phyloP scores from a whole-genome alignment of 2,797 vertebrate species.

The Odontamblyopus rebecca region DNA sequence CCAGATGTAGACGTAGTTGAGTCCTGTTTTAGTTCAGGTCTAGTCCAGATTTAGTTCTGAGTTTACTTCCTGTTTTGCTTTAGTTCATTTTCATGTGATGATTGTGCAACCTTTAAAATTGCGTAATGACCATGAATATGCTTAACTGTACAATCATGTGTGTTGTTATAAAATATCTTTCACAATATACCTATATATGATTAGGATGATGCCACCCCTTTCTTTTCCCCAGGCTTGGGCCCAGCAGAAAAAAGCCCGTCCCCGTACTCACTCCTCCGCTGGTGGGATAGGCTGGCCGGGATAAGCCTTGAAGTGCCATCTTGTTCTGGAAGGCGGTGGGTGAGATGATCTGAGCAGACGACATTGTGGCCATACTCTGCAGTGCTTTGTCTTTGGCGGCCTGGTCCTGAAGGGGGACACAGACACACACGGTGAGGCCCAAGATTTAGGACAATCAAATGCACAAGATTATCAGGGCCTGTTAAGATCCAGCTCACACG shows the following conservation, averaged over 20 bases:
- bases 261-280: constrained; percentile 87
- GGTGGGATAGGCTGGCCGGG: constrained; percentile 84
- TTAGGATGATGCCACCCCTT: not conserved
- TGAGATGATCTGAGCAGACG: constrained; percentile 95
- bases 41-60: too few species aligned
- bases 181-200: not conserved
- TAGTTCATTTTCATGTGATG: too few species aligned
- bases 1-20: too few species aligned
- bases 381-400: constrained; percentile 96
- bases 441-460: constrained; percentile 23
- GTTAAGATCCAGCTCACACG: constrained; percentile 50
- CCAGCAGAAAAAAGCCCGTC: not conserved
- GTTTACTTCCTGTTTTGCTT: too few species aligned
- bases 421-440: constrained; percentile 26
- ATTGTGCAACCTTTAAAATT: too few species aligned
- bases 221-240: not conserved
- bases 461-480: constrained; percentile 31
- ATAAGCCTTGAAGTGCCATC: constrained; percentile 87
- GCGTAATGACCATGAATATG: too few species aligned
- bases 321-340: constrained; percentile 93
- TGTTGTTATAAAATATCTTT: not conserved
- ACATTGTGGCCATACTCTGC: constrained; percentile 96
- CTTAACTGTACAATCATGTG: too few species aligned
- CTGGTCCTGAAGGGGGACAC: constrained; percentile 82
- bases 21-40: too few species aligned